Conservation (phyloP, 2,888 invertebrate species). For the Caenorhabditis virilis region DNA sequence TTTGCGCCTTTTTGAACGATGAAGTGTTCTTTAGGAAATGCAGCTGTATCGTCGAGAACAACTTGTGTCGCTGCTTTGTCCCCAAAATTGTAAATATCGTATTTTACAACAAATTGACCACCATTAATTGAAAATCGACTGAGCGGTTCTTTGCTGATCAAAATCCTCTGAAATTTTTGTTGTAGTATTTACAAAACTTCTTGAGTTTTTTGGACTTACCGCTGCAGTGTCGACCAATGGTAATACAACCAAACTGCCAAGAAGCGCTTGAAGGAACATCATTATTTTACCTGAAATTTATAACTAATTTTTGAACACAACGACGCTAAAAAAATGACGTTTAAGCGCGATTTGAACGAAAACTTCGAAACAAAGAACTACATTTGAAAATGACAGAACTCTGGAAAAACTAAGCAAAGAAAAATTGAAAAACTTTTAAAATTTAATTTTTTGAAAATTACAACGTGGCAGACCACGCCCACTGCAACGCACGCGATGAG, state of each 20-base stretch:
- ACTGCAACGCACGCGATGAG: too few species aligned
- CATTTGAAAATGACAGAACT: conserved; percentile 1
- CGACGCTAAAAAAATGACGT: too few species aligned
- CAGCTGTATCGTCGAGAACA: conserved; percentile 12
- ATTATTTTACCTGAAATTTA: conserved; percentile 1
- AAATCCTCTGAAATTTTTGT: too few species aligned
- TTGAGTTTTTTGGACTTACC: conserved; percentile 8
- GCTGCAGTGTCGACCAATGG: conserved; percentile 8
- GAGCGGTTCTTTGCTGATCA: too few species aligned
- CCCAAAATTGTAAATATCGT: conserved; percentile 16
- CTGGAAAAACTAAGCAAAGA: neutral
- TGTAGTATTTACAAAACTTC: too few species aligned
- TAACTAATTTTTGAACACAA: too few species aligned
- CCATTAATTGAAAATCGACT: neutral
- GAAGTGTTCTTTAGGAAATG: conserved; percentile 29
- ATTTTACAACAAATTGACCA: conserved; percentile 9
- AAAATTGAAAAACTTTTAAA: neutral
- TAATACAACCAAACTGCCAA: neutral
- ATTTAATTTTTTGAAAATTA: too few species aligned
- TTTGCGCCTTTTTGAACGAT: too few species aligned
- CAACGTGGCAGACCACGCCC: too few species aligned
- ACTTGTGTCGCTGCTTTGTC: conserved; percentile 14
- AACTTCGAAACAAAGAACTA: neutral
- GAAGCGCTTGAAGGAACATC: conserved; percentile 5
- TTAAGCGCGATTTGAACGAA: neutral